Evolutionary conservation across 2,113 vertebrate genomes (phyloP).

Genomic region (Catharus bicknelli): DNA sequence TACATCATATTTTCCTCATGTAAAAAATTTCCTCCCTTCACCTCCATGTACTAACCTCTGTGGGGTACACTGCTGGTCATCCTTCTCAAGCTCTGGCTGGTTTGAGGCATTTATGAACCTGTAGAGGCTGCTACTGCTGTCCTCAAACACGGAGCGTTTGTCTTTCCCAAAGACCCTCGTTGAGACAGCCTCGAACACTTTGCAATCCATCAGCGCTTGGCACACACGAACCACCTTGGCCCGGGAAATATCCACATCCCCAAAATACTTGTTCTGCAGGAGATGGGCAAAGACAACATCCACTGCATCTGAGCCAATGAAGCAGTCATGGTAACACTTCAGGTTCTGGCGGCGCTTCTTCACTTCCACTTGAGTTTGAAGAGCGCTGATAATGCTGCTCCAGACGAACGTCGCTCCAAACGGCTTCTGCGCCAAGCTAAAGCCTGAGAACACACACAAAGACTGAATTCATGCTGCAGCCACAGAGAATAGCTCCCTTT

Average conservation of each 20-base stretch:
- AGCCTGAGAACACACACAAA: slow-evolving; percentile 65
- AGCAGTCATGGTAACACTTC: slow-evolving; percentile 90
- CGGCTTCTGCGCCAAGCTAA: slow-evolving; percentile 87
- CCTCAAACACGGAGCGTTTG: slow-evolving; percentile 88
- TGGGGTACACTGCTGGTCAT: slow-evolving; percentile 60
- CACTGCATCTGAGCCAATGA: slow-evolving; percentile 92
- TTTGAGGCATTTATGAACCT: slow-evolving; percentile 79
- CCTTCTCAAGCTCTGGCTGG: slow-evolving; percentile 71
- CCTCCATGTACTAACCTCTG: slow-evolving; percentile 62
- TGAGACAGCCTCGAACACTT: slow-evolving; percentile 91
- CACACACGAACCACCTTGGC: slow-evolving; percentile 92
- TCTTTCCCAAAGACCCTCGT: slow-evolving; percentile 90
- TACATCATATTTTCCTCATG: rapidly evolving
- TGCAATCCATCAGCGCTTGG: slow-evolving; percentile 93
- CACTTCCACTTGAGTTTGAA: slow-evolving; percentile 89
- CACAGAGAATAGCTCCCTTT: neutral
- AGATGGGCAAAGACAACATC: slow-evolving; percentile 91
- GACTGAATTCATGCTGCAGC: neutral
- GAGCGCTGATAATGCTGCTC: slow-evolving; percentile 92
- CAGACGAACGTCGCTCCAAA: slow-evolving; percentile 94
- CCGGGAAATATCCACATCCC: slow-evolving; percentile 89
- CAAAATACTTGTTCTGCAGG: slow-evolving; percentile 89
- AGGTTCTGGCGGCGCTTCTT: slow-evolving; percentile 91
- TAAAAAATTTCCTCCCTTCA: neutral
- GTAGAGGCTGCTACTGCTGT: slow-evolving; percentile 93